These are phyloP conservation scores for Mormoops blainvillei DNA, from an alignment of 2,113 vertebrate genomes.

Conservation along the genomic window DNA sequence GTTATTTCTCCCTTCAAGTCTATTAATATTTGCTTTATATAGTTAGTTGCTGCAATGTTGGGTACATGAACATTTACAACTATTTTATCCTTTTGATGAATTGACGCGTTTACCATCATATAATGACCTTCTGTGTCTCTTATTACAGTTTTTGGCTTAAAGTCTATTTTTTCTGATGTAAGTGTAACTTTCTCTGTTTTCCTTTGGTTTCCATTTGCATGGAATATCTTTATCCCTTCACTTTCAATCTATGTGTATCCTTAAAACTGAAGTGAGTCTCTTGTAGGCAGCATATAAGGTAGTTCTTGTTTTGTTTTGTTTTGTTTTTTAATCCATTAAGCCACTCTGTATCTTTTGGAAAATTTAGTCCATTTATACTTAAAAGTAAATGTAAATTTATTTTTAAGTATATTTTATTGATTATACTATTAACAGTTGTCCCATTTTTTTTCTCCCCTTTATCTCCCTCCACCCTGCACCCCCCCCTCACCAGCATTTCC, in stretches of 20 bases:
- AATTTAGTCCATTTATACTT: neutral
- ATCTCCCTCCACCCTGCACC: no score
- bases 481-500: no score
- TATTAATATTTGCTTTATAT: neutral
- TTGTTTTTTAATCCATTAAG: neutral
- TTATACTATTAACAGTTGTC: no score
- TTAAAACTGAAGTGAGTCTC: neutral
- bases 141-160: neutral
- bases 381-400: neutral
- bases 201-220: neutral
- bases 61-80: neutral
- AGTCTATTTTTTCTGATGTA: neutral
- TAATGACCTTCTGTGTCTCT: neutral
- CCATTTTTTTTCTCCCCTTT: no score
- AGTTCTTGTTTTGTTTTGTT: neutral
- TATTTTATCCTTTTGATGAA: neutral
- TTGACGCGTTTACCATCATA: neutral
- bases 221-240: neutral
- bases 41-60: neutral
- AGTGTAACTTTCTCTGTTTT: neutral
- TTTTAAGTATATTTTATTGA: no score
- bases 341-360: neutral
- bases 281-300: neutral
- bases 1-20: neutral
- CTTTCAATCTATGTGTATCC: neutral